Conservation (phyloP, 2,113 vertebrate genomes). For the Caracal caracal region DNA sequence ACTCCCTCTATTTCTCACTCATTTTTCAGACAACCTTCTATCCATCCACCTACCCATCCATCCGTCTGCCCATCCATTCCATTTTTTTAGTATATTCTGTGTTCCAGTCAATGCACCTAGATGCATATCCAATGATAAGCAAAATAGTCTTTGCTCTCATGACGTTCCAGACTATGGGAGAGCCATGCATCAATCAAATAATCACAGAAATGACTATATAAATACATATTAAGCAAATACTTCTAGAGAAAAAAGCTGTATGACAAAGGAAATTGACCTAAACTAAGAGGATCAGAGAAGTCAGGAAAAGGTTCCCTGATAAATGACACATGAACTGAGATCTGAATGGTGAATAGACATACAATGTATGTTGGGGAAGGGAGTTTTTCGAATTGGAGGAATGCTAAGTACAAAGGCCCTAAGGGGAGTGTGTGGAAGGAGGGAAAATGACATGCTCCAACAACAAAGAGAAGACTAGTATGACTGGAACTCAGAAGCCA, state of each 20-base stretch:
- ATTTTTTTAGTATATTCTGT: not conserved
- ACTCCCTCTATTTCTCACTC: not conserved
- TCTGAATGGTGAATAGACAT: not conserved
- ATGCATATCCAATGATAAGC: not conserved
- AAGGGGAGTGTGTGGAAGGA: not conserved
- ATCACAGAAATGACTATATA: not conserved
- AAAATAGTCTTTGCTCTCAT: conserved; percentile 41
- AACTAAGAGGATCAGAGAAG: not conserved
- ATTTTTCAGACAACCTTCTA: not conserved
- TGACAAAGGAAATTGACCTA: not conserved
- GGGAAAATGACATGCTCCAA: not conserved
- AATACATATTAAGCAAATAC: conserved; percentile 9
- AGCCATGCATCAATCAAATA: not conserved
- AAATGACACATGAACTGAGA: not conserved
- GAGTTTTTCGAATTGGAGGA: not conserved
- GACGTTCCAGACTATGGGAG: not conserved
- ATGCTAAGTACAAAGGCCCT: not conserved
- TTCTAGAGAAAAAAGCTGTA: not conserved
- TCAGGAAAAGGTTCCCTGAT: not conserved
- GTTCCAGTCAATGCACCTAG: not conserved
- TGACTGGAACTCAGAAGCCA: not conserved
- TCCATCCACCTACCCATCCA: not conserved
- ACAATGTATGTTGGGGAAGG: not conserved
- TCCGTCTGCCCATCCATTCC: not conserved
- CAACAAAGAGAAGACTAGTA: not conserved